Percentiles rank a stretch among this genome's conserved stretches.
Evolutionary conservation across 2,113 vertebrate genomes (phyloP).

Genomic region (Elgaria multicarinata): DNA sequence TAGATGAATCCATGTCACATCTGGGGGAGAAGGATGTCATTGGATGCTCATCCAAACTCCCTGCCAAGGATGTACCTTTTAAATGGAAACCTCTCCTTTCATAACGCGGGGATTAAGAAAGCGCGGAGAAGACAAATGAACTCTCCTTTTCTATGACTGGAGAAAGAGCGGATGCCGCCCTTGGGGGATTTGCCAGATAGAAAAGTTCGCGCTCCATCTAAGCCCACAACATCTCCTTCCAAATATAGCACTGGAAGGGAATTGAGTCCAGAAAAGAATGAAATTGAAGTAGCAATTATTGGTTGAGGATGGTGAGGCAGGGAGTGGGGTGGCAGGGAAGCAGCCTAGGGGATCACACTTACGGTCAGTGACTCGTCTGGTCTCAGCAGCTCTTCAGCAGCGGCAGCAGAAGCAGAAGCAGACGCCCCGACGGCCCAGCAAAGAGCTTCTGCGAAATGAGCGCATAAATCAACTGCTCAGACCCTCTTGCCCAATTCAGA

Average conservation of each 20-base stretch:
- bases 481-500: conserved; percentile 9
- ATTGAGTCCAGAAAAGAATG: background rate
- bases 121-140: background rate
- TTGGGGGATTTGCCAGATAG: background rate
- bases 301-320: background rate
- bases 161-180: background rate
- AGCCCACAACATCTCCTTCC: too few species aligned
- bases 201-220: background rate
- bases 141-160: background rate
- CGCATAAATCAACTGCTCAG: accelerated
- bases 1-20: background rate
- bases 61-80: background rate
- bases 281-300: too few species aligned
- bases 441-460: background rate
- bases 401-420: accelerated
- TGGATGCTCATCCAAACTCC: background rate
- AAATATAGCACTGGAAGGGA: too few species aligned
- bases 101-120: background rate
- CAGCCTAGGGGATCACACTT: conserved; percentile 29
- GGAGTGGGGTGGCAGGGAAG: too few species aligned
- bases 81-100: background rate
- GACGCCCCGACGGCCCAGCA: background rate
- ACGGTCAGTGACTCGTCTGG: background rate
- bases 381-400: background rate
- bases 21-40: background rate